These are phyloP conservation scores for Encarsia formosa DNA, from an alignment of 2,888 invertebrate genomes.

Conservation along the genomic window DNA sequence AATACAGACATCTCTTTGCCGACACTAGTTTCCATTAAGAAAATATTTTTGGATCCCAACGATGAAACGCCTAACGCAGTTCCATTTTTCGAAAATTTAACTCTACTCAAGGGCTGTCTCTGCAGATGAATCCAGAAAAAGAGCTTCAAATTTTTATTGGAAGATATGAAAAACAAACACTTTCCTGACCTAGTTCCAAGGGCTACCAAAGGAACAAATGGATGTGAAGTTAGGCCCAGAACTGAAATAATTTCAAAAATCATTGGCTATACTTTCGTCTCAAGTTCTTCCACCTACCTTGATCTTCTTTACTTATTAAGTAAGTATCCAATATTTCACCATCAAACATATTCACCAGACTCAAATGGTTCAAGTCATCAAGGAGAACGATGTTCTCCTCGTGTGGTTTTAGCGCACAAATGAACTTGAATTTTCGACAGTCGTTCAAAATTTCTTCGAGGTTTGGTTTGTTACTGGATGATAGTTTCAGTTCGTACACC, in stretches of 20 bases:
- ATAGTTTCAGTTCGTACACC: constrained; percentile 31
- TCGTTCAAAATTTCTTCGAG: constrained; percentile 26
- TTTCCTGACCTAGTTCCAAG: constrained; percentile 33
- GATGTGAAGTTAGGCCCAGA: constrained; percentile 29
- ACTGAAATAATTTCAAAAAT: constrained; percentile 26
- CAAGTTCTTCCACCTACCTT: constrained; percentile 30
- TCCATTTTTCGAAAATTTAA: constrained; percentile 37
- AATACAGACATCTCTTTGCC: constrained; percentile 11
- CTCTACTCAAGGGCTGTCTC: constrained; percentile 30
- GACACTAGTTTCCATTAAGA: constrained; percentile 25
- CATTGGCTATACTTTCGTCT: neutral
- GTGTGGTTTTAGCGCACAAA: constrained; percentile 23
- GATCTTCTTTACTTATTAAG: constrained; percentile 31
- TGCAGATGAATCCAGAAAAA: constrained; percentile 32
- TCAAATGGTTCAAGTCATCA: constrained; percentile 30
- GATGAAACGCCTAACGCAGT: constrained; percentile 30
- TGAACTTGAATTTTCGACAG: constrained; percentile 26
- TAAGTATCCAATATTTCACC: constrained; percentile 22
- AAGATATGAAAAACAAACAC: constrained; percentile 31
- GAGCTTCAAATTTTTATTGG: constrained; percentile 22
- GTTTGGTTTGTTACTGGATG: constrained; percentile 29
- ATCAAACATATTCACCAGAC: constrained; percentile 30
- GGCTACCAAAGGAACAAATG: constrained; percentile 29
- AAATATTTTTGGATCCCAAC: constrained; percentile 29
- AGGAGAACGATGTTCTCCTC: constrained; percentile 25